Evolutionary conservation across 1,140 invertebrate species (phyloP), one percentile per base, ranked within the genome.

Genomic region (Penaeus japonicus): DNA sequence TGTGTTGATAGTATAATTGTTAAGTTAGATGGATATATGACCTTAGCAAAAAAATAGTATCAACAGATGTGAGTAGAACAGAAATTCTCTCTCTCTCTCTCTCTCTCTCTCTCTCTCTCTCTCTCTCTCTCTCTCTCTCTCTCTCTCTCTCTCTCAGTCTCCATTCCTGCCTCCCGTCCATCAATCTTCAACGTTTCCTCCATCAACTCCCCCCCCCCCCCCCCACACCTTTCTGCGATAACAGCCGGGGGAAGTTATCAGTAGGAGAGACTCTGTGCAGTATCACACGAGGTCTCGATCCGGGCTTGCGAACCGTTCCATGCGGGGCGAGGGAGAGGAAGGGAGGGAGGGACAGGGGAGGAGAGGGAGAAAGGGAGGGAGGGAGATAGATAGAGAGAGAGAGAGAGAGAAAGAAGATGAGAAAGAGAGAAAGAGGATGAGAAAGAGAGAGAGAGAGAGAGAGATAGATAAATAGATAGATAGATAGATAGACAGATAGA

Each of bases 291-390:
- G 73, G 15, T 53, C 18, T 78, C 78, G 78, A 59, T 75, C 39
- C 18, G 75, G 75, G 59, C 78, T 27, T 18, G 70, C 78, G 53
- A 59, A 53, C 73, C 39, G 53, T 32, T 15, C 70, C 84, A 78
- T 54, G 53, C 35, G 84, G 3, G 4, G 39, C 4, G 39, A 10
- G 39, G 39, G 39, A 3, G 39, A 10, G 3, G 39, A 3, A 10
- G 39, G 39, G 39, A 39, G 4, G 4, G 39, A 10, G 39, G 39
- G 39, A 39, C 4, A 10, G 47, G 47, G 47, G 10, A 47, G 55
- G 65, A 53, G 83, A 75, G 83, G 27, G 65, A 75, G 83, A 53
- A 35, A 75, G 83, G 54, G 65, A 84, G 83, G 55, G 83, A 77
- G 70, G 57, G 70, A 85, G 70, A 54, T 70, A 85, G 84, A 54